Percentiles rank a stretch among this genome's conserved stretches.
These are phyloP conservation scores for Leptocoma aspasia DNA, from an alignment of 2,113 vertebrate genomes.

Conservation along the genomic window DNA sequence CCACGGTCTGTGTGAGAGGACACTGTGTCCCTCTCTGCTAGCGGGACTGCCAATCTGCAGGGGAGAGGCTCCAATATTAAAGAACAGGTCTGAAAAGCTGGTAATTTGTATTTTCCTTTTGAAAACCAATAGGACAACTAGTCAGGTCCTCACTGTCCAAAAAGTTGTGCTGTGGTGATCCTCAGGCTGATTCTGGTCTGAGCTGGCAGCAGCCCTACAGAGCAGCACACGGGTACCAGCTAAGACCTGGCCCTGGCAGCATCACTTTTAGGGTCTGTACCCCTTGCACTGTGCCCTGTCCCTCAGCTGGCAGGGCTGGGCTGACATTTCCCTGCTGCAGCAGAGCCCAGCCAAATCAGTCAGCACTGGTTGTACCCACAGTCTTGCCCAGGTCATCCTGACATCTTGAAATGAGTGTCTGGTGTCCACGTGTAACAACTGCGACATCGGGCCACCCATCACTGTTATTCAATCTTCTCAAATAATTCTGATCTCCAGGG, in stretches of 20 bases:
- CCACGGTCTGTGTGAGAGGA: neutral
- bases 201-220: neutral
- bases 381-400: neutral
- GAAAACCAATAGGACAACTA: neutral
- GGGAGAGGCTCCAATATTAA: neutral
- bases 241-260: neutral
- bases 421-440: accelerated
- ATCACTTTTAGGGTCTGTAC: neutral
- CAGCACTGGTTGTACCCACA: neutral
- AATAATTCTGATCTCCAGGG: neutral
- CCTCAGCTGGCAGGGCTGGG: neutral
- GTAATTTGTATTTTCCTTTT: neutral
- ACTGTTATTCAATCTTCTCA: neutral
- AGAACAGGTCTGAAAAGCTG: neutral
- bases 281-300: neutral
- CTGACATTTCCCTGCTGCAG: neutral
- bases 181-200: neutral
- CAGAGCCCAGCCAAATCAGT: neutral
- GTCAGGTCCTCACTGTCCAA: neutral
- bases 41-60: neutral
- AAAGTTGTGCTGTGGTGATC: neutral
- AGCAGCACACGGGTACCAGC: accelerated
- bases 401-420: neutral
- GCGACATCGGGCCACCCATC: neutral
- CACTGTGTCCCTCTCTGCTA: neutral